phyloP scores from a whole-genome alignment of 2,797 vertebrate species.

The Sciurus vulgaris region DNA sequence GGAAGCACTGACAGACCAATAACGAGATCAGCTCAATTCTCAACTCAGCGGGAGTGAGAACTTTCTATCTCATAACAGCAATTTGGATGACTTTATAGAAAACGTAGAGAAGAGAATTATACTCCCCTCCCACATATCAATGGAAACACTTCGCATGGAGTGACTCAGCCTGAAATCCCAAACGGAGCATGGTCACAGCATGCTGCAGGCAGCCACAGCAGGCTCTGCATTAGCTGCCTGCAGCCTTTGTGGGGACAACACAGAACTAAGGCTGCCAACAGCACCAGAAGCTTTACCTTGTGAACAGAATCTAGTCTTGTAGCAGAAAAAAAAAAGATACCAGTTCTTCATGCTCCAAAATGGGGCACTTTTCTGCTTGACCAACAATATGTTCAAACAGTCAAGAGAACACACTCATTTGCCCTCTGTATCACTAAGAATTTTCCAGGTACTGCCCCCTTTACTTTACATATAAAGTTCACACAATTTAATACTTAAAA shows the following conservation, averaged over 20 bases:
- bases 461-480: background rate
- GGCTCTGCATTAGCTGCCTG: slow-evolving; percentile 43
- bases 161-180: slow-evolving; percentile 65
- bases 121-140: slow-evolving; percentile 63
- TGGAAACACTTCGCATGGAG: slow-evolving; percentile 61
- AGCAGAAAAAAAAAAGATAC: background rate
- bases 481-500: background rate
- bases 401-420: background rate
- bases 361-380: background rate
- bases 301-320: background rate
- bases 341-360: background rate
- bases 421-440: background rate
- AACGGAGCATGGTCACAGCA: slow-evolving; percentile 66
- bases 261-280: background rate
- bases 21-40: slow-evolving; percentile 64
- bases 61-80: slow-evolving; percentile 47
- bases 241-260: slow-evolving; percentile 60
- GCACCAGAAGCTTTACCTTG: slow-evolving; percentile 50
- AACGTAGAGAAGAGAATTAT: slow-evolving; percentile 68
- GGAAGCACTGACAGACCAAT: background rate
- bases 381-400: slow-evolving; percentile 28
- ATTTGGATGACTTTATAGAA: slow-evolving; percentile 67
- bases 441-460: background rate
- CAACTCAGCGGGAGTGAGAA: slow-evolving; percentile 52
- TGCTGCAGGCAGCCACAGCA: slow-evolving; percentile 58